Evolutionary conservation across 2,797 vertebrate species (phyloP).

Genomic region (Harpagifer antarcticus): DNA sequence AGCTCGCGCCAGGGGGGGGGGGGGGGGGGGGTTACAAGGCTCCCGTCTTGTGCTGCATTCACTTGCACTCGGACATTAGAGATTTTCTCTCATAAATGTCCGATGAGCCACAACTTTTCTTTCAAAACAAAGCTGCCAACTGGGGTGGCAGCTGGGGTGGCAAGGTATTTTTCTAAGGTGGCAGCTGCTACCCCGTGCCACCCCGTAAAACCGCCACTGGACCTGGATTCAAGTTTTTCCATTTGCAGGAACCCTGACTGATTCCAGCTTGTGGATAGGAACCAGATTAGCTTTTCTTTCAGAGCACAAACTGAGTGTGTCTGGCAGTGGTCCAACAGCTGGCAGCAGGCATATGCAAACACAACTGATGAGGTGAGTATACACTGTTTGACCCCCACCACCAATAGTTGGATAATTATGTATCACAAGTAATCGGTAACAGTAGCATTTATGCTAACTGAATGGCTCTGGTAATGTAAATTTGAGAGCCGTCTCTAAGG

Average conservation of each 20-base stretch:
- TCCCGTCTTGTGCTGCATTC: no score
- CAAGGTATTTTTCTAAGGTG: no score
- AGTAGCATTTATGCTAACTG: conserved; percentile 21
- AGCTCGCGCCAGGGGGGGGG: no score
- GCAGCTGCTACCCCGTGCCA: no score
- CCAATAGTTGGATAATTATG: conserved; percentile 31
- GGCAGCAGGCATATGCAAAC: conserved; percentile 42
- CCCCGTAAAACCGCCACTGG: no score
- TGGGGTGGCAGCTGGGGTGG: no score
- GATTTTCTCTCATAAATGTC: no score
- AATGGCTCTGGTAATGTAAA: conserved; percentile 14
- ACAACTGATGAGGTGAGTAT: conserved; percentile 30
- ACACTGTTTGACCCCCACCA: conserved; percentile 33
- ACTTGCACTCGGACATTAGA: no score
- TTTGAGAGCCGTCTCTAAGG: neutral
- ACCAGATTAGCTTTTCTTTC: neutral
- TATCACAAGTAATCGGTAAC: conserved; percentile 32
- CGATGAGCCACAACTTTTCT: no score
- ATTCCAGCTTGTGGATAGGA: neutral
- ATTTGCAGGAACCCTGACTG: neutral
- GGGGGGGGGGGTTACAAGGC: no score
- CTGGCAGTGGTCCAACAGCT: conserved; percentile 30
- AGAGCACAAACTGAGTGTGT: neutral
- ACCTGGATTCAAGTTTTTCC: conserved; percentile 1
- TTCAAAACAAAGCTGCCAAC: no score